These are phyloP conservation scores for Sciurus vulgaris DNA, from an alignment of 2,797 vertebrate species.

Conservation along the genomic window DNA sequence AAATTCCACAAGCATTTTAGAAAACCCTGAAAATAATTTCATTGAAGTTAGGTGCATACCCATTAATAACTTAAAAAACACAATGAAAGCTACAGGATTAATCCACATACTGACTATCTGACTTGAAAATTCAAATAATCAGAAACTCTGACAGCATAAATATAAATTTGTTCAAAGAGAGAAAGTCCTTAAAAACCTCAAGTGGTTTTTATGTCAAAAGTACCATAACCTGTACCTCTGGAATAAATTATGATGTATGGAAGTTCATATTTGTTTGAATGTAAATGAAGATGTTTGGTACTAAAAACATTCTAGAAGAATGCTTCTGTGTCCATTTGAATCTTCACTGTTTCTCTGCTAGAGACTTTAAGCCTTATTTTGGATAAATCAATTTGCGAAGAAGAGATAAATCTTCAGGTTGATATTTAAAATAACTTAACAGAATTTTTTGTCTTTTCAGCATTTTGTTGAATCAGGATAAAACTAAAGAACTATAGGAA, in stretches of 20 bases:
- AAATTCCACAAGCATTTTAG: background rate
- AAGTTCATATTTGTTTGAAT: background rate
- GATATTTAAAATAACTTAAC: conserved; percentile 61
- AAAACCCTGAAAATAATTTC: conserved; percentile 61
- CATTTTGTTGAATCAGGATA: conserved; percentile 46
- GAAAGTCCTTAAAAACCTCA: conserved; percentile 79
- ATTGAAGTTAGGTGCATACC: background rate
- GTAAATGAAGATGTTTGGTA: background rate
- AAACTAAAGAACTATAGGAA: conserved; percentile 26
- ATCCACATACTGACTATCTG: background rate
- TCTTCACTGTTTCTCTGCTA: background rate
- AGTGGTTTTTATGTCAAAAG: conserved; percentile 61
- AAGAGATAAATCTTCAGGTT: conserved; percentile 53
- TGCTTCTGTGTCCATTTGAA: background rate
- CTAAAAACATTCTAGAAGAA: conserved; percentile 1
- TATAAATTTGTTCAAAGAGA: conserved; percentile 63
- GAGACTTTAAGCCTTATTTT: conserved; percentile 44
- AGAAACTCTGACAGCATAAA: conserved; percentile 59
- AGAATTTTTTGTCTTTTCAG: conserved; percentile 51
- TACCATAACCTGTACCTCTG: background rate
- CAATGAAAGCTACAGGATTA: conserved; percentile 8
- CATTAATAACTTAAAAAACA: conserved; percentile 23
- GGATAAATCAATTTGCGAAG: background rate
- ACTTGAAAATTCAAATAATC: conserved; percentile 64
- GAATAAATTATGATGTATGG: conserved; percentile 46